phyloP scores from a whole-genome alignment of 1,140 invertebrate species.

The Coboldia fuscipes region DNA sequence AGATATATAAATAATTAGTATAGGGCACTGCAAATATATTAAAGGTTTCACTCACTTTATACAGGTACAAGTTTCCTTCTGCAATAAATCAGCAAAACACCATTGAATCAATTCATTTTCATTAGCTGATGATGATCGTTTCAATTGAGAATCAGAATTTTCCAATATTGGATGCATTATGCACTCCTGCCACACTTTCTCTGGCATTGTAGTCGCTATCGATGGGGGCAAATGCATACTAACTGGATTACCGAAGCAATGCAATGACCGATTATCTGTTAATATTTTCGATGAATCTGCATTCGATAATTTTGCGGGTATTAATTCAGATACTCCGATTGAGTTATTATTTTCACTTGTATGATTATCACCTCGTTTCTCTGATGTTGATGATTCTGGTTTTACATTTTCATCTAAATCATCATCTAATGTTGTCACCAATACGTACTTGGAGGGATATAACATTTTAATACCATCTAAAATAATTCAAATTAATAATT shows the following conservation, averaged over 20 bases:
- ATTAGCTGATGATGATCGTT: constrained; percentile 12
- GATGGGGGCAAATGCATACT: constrained; percentile 21
- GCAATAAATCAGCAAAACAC: constrained; percentile 71
- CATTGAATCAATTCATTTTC: constrained; percentile 26
- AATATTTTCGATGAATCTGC: too few species aligned
- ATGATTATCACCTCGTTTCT: too few species aligned
- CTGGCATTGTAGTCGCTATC: constrained; percentile 38
- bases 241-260: constrained; percentile 12
- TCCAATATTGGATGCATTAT: constrained; percentile 23
- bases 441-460: constrained; percentile 82
- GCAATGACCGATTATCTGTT: too few species aligned
- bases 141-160: constrained; percentile 12
- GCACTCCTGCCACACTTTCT: constrained; percentile 57
- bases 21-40: too few species aligned
- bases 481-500: constrained; percentile 5
- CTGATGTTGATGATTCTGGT: too few species aligned
- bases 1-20: too few species aligned
- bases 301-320: too few species aligned
- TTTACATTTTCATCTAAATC: too few species aligned
- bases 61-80: constrained; percentile 60
- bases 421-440: constrained; percentile 76
- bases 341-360: too few species aligned
- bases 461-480: constrained; percentile 76
- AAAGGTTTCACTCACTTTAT: constrained; percentile 49
- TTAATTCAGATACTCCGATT: too few species aligned